Evolutionary conservation across 2,888 invertebrate species (phyloP).

Genomic region (Phaedon cochleariae): DNA sequence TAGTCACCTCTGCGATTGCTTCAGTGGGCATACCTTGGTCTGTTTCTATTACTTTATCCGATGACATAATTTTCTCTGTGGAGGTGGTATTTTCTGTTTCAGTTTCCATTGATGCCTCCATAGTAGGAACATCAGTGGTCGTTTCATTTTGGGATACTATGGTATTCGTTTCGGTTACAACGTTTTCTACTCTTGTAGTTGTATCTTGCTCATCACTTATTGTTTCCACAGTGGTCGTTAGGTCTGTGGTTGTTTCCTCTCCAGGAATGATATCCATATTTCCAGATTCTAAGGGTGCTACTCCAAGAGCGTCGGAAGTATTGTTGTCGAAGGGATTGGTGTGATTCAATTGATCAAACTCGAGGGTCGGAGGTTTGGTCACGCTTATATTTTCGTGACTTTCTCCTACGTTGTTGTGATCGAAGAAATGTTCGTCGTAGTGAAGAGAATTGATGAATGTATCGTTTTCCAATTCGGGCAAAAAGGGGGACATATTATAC

Average conservation of each 20-base stretch:
- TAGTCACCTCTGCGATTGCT: not conserved
- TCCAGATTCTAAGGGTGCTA: slow-evolving; percentile 45
- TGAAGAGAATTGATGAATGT: slow-evolving; percentile 69
- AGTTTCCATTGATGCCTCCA: not conserved
- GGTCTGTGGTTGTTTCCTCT: slow-evolving; percentile 18
- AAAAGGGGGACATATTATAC: slow-evolving; percentile 73
- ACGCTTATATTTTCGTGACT: slow-evolving; percentile 49
- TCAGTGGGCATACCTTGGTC: slow-evolving; percentile 4
- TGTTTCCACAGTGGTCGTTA: not conserved
- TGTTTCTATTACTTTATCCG: not conserved
- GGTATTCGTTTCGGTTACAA: not conserved
- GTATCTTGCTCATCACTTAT: not conserved
- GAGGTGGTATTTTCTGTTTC: not conserved
- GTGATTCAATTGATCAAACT: slow-evolving; percentile 57
- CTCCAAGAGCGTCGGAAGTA: slow-evolving; percentile 48
- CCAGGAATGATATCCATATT: slow-evolving; percentile 20
- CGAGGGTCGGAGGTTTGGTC: slow-evolving; percentile 62
- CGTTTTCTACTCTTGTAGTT: not conserved
- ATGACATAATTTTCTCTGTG: no score
- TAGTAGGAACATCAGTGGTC: slow-evolving; percentile 9
- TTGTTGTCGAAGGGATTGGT: slow-evolving; percentile 64
- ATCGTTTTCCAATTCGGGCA: slow-evolving; percentile 73
- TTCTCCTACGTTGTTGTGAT: slow-evolving; percentile 34
- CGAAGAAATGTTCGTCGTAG: slow-evolving; percentile 59
- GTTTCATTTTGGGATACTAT: not conserved